phyloP scores from a whole-genome alignment of 2,797 vertebrate species.

The Mus caroli region DNA sequence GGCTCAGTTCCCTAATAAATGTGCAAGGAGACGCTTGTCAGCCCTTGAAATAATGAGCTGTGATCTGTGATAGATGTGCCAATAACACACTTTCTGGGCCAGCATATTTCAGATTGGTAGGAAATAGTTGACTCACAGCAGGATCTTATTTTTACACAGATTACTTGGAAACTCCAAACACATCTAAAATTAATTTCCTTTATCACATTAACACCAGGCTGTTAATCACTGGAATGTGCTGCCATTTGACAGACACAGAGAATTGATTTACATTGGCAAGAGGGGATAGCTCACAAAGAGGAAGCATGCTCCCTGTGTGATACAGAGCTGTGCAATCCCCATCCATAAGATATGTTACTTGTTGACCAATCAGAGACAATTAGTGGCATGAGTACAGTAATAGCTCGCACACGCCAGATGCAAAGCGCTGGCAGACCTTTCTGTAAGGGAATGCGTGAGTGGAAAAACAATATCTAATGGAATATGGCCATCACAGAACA shows the following conservation, averaged over 20 bases:
- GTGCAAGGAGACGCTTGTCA: conserved; percentile 72
- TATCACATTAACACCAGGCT: conserved; percentile 81
- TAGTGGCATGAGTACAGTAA: conserved; percentile 31
- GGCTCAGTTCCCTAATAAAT: conserved; percentile 80
- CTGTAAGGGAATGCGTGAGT: neutral
- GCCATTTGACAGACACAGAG: conserved; percentile 75
- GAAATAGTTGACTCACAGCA: conserved; percentile 75
- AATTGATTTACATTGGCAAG: conserved; percentile 65
- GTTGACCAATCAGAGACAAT: conserved; percentile 61
- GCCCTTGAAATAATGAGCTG: conserved; percentile 80
- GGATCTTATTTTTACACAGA: conserved; percentile 81
- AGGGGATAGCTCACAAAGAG: conserved; percentile 50
- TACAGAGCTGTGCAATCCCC: conserved; percentile 65
- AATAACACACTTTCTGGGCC: conserved; percentile 82
- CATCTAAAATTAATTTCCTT: conserved; percentile 84
- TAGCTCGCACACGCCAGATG: conserved; percentile 18
- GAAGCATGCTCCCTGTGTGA: conserved; percentile 15
- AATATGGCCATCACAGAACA: neutral
- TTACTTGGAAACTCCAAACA: conserved; percentile 82
- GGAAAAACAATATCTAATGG: conserved; percentile 41
- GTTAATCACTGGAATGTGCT: conserved; percentile 77
- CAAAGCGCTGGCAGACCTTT: conserved; percentile 54
- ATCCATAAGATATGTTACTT: conserved; percentile 62
- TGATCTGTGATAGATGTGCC: conserved; percentile 78
- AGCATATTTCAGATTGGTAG: conserved; percentile 81